Base-by-base conservation (phyloP, 2,797 vertebrate genomes). In the Acanthornis magna region DNA sequence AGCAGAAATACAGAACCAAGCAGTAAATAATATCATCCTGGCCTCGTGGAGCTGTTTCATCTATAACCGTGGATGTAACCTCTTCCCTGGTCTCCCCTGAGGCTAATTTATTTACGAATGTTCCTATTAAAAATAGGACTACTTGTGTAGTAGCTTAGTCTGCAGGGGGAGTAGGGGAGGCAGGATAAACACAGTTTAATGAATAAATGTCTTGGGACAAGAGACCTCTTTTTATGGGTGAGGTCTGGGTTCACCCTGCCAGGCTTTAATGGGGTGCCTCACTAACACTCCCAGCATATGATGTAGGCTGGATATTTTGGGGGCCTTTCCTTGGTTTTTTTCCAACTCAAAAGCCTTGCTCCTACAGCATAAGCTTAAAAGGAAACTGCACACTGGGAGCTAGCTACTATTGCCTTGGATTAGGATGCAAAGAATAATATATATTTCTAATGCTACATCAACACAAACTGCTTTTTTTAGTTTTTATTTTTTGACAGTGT, bases 71-170 rank as follows among this genome's bases (percentile, higher is more conserved):
- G 58, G 45, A 91, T 71, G 78, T 42, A 91, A 93, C 87, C 87
- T 80, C 91, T 80, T 89, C 61, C 81, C 66, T 1, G 0, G 85
- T 63, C 57, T 89, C 72, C 87, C 95, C 95, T 8, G 50, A 67
- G 93, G 93, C 87, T 53, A 54, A 77, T 84, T 91, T 72, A 85
- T 71, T 94, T 94, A 85, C 72, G 86, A 93, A 91, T 26, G 47
- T 57, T 80, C 84, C 84, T 87, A 89, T 92, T 94, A 96, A 94
- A 96, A 94, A 89, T 54, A 93, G 91, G 81, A 77, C 54, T 53
- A 14, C 80, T 86, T 12, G 4, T 80, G n/a, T 5, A 78, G 86
- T 53, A 79, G 63, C 66, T 84, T 45, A 48, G 23, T 71, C 70
- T 47, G 27, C 73, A 27, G 61, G 32, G 38, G 73, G 79, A 73